Conservation (phyloP, 2,113 vertebrate genomes). For the Glareola pratincola region DNA sequence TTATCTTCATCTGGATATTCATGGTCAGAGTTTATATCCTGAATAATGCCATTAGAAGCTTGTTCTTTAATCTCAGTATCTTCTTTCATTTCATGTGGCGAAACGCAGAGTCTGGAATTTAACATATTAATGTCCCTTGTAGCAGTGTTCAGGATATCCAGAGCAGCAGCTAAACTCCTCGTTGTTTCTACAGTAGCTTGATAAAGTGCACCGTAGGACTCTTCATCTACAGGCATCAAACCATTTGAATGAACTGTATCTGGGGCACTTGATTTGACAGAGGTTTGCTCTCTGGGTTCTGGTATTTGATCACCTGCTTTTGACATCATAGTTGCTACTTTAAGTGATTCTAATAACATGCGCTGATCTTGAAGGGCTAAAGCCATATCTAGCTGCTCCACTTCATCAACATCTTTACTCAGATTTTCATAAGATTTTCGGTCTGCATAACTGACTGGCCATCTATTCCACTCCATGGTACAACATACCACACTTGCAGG, state of each 20-base stretch:
- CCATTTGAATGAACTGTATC: constrained; percentile 81
- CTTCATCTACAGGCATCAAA: constrained; percentile 85
- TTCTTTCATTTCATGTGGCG: constrained; percentile 74
- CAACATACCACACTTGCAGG: constrained; percentile 96
- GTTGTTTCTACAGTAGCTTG: constrained; percentile 93
- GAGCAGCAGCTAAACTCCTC: constrained; percentile 89
- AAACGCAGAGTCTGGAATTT: constrained; percentile 75
- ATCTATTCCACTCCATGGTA: constrained; percentile 99
- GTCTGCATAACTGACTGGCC: constrained; percentile 93
- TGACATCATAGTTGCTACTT: constrained; percentile 90
- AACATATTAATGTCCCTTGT: constrained; percentile 84
- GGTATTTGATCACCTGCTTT: constrained; percentile 74
- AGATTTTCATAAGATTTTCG: constrained; percentile 92
- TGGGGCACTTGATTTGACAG: constrained; percentile 70
- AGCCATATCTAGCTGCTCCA: constrained; percentile 94
- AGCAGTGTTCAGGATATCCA: constrained; percentile 88
- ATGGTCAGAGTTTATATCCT: constrained; percentile 73
- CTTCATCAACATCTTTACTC: constrained; percentile 90
- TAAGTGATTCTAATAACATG: constrained; percentile 92
- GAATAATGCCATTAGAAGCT: constrained; percentile 58
- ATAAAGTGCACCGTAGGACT: constrained; percentile 89
- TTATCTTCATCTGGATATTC: constrained; percentile 80
- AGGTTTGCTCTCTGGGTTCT: constrained; percentile 75
- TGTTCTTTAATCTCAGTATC: constrained; percentile 65
- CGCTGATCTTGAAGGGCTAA: constrained; percentile 95